Evolutionary conservation across 2,888 invertebrate genomes (phyloP), one percentile per base, ranked within the genome.

Genomic region (Mythimna loreyi): DNA sequence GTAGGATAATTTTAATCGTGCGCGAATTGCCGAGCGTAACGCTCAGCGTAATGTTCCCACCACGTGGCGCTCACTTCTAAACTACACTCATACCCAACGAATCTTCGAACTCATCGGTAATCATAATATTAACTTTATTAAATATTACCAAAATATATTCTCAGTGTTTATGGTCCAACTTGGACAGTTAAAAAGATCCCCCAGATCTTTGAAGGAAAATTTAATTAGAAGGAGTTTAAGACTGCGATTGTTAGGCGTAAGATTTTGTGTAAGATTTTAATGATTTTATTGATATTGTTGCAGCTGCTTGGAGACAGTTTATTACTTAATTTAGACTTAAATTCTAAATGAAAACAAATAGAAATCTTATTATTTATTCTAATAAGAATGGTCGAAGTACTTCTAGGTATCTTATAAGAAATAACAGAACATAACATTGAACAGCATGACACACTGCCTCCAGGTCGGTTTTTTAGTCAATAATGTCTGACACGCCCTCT

Each of bases 1-100:
- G 91, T 89, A 91, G 95, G 94, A 95, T 95, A 94, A 95, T 95
- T 95, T 94, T 93, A 95, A 95, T 94, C 93, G 94, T 90, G 90
- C 94, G 94, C 94, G 93, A 95, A 94, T 92, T 92, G 92, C 87
- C 82, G 84, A 87, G 85, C 90, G 87, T 94, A 94, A 95, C 93
- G 93, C 86, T 86, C 86, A 87, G 85, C 90, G 88, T 94, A 94
- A 95, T 94, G 93, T 86, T 86, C 86, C 78, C 49, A 89, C 87
- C 95, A 95, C 92, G 93, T 92, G 95, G 84, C 93, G 92, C 93
- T 81, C 76, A 87, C 88, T 90, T 91, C 91, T 84, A 59, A 78
- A 77, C 74, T 74, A 83, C 82, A 86, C 83, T 85, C 90, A 86
- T 86, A 89, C 86, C 84, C 81, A 78, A 82, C 85, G 85, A 90